Conservation (phyloP, 2,888 invertebrate species). For the Pristionchus exspectatus region DNA sequence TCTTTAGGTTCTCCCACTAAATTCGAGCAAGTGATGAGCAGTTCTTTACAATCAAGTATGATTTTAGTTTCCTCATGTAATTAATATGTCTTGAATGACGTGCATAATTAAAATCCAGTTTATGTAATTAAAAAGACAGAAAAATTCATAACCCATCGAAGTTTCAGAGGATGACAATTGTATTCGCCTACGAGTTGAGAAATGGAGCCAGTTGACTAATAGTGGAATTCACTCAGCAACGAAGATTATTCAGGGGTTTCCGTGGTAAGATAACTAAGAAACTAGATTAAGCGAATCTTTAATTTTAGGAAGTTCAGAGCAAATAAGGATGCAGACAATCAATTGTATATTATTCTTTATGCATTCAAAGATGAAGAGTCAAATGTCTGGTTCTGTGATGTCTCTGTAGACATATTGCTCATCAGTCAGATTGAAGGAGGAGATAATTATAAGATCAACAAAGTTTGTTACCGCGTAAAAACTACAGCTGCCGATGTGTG, state of each 20-base stretch:
- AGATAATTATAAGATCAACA: background rate
- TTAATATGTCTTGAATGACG: no score
- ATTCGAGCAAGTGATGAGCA: background rate
- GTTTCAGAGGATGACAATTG: background rate
- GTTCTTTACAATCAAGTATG: background rate
- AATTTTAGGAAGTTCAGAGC: background rate
- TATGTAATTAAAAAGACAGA: no score
- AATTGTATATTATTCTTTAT: background rate
- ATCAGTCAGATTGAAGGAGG: background rate
- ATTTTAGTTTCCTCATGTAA: background rate
- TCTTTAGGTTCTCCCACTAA: no score
- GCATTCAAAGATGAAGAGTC: background rate
- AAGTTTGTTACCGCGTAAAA: background rate
- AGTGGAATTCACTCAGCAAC: background rate
- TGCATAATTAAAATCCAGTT: no score
- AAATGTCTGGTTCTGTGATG: background rate
- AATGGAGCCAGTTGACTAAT: background rate
- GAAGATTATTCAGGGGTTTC: background rate
- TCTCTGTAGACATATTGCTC: background rate
- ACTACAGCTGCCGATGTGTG: no score
- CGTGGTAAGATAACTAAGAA: conserved; percentile 4
- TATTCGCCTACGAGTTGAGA: background rate
- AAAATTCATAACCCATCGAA: no score
- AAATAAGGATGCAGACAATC: background rate
- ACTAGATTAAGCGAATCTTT: no score